These are phyloP conservation scores for Enteromius radiatus DNA, from an alignment of 2,797 vertebrate species.

Conservation along the genomic window DNA sequence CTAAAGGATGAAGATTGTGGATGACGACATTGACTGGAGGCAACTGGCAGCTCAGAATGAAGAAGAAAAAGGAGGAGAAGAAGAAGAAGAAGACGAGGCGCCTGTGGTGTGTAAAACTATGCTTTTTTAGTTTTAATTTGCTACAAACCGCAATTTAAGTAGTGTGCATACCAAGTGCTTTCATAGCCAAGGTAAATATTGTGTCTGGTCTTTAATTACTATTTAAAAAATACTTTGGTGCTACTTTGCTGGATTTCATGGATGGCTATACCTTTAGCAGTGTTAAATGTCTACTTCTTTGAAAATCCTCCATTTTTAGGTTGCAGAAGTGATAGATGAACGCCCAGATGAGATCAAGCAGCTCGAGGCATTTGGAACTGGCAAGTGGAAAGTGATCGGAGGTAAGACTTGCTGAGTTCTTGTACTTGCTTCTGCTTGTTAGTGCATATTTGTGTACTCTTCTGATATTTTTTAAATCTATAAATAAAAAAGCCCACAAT, in stretches of 20 bases:
- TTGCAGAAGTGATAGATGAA: slow-evolving; percentile 93
- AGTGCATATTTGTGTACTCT: not conserved
- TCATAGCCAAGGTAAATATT: not conserved
- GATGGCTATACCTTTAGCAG: not conserved
- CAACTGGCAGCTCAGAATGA: slow-evolving; percentile 69
- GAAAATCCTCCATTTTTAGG: slow-evolving; percentile 68
- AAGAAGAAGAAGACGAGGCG: slow-evolving; percentile 79
- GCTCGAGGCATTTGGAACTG: slow-evolving; percentile 87
- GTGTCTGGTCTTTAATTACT: not conserved
- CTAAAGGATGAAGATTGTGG: slow-evolving; percentile 88
- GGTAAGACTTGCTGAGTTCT: slow-evolving; percentile 71
- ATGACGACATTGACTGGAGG: slow-evolving; percentile 89
- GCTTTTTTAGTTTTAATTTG: not conserved
- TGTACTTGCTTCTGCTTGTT: not conserved
- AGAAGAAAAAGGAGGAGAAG: slow-evolving; percentile 74
- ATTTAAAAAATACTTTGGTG: not conserved
- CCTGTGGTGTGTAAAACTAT: slow-evolving; percentile 76
- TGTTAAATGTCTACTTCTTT: not conserved
- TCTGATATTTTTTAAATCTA: not conserved
- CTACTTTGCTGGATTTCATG: not conserved
- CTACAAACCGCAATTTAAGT: not conserved
- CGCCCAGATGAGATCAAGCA: slow-evolving; percentile 89
- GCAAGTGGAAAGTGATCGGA: slow-evolving; percentile 91
- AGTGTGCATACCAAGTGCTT: not conserved
- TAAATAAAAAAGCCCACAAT: not conserved